Evolutionary conservation across 2,888 invertebrate genomes (phyloP), one percentile per base, ranked within the genome.

Genomic region (Cerceris rybyensis): DNA sequence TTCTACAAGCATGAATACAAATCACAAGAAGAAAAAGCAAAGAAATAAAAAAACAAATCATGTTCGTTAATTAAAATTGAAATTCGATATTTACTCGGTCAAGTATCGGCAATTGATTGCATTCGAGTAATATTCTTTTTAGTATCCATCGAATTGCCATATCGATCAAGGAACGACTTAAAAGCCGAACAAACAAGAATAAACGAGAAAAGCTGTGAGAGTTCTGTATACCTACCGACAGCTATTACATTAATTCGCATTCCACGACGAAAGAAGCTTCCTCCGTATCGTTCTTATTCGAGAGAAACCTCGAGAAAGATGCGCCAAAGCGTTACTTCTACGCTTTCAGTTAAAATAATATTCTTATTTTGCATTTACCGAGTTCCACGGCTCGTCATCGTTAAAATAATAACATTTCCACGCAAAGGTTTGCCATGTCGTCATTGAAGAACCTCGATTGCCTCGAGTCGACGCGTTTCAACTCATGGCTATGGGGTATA

Each of bases 321-420:
- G 28, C 28, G 28, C 1, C 28, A 28, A 28, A 28, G 28, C 28
- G 28, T 28, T 28, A 28, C 28, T 2, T 4, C 28, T 28, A 28
- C 28, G 28, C 4, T 28, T 28, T 2, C 2, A 28, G 28, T 28
- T 46, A 46, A 28, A 28, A 28, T 2, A 28, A 28, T 28, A 50
- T 50, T 50, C n/a, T n/a, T 50, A 11, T 7, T 50, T 46, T 11
- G 11, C 8, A 5, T 2, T 50, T n/a, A 50, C 9, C 6, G 11
- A 0, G n/a, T n/a, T 6, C 50, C 6, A n/a, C n/a, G 28, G n/a
- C 50, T 50, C 16, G 49, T 49, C 14, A 46, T 60, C 39, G 58
- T 63, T 63, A 17, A 70, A 67, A 80, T 67, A 75, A 75, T 64
- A 55, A 16, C 41, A 41, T 42, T 65, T 13, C 39, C 50, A 28